A percentile compares a stretch with the other conserved stretches of the same genome.
Conservation (phyloP, 2,113 vertebrate species). For the Coptodon bakossiorum region DNA sequence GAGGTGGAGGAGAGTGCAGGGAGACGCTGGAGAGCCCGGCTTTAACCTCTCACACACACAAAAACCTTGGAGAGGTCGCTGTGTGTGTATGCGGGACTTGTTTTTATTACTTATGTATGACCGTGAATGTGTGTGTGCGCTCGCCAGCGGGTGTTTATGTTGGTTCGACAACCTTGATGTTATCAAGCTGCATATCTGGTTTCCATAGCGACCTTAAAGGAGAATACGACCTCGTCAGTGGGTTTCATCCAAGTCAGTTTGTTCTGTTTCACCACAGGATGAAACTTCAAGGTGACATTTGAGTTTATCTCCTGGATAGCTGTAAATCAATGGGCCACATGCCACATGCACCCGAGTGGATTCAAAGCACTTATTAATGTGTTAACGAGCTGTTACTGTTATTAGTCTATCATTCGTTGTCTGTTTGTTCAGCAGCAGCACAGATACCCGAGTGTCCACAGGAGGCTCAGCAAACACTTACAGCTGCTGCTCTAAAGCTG, state of each 20-base stretch:
- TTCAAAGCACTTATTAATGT: not conserved
- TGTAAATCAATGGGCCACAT: not conserved
- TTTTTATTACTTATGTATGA: not conserved
- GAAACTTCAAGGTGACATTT: not conserved
- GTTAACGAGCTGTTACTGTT: not conserved
- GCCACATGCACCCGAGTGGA: not conserved
- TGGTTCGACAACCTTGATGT: not conserved
- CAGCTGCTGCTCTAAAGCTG: not conserved
- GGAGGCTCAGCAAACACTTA: not conserved
- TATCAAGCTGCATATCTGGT: conserved; percentile 6
- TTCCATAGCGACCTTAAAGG: not conserved
- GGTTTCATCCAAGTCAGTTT: not conserved
- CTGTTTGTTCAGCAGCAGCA: not conserved
- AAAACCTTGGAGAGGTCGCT: conserved; percentile 32
- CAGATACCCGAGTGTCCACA: not conserved
- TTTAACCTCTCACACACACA: not conserved
- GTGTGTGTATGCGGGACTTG: not conserved
- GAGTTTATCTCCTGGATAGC: not conserved
- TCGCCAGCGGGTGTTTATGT: not conserved
- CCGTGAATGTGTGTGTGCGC: not conserved
- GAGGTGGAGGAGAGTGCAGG: not conserved
- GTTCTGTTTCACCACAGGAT: not conserved
- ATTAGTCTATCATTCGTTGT: not conserved
- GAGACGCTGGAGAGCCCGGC: not conserved
- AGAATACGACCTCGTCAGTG: not conserved